Conservation (phyloP, 2,797 vertebrate genomes). For the Schizothorax lantsangensis region DNA sequence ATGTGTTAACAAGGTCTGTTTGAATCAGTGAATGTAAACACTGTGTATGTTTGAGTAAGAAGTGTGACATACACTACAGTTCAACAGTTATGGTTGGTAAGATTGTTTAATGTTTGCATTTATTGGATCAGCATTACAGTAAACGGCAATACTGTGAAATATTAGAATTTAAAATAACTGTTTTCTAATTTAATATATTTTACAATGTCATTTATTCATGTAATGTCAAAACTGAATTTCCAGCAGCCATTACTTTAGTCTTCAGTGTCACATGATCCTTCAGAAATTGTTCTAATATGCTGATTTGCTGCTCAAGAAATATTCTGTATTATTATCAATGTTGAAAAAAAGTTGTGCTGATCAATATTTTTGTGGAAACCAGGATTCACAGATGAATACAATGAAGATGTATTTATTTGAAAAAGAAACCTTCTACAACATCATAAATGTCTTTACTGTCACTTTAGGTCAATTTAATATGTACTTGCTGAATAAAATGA, state of each 20-base stretch:
- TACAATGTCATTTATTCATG: neutral
- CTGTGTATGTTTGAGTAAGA: neutral
- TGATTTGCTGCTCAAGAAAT: neutral
- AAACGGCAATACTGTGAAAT: neutral
- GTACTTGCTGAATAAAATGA: neutral
- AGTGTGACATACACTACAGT: neutral
- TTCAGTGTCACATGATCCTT: neutral
- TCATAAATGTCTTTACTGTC: neutral
- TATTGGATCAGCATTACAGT: neutral
- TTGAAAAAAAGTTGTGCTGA: neutral
- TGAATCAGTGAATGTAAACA: slow-evolving; percentile 18
- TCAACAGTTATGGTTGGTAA: neutral
- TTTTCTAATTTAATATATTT: neutral
- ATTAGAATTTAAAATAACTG: neutral
- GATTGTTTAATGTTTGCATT: no score
- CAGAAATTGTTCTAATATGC: neutral
- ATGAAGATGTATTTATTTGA: neutral
- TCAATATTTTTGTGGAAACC: neutral
- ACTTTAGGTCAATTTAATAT: no score
- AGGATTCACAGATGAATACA: neutral
- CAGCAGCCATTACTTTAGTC: neutral
- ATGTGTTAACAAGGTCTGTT: neutral
- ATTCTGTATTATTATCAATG: neutral
- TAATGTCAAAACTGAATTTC: neutral
- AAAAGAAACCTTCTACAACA: neutral